Evolutionary conservation across 2,888 invertebrate genomes (phyloP), one percentile per base, ranked within the genome.

Genomic region (Aspidiotus rigidus): DNA sequence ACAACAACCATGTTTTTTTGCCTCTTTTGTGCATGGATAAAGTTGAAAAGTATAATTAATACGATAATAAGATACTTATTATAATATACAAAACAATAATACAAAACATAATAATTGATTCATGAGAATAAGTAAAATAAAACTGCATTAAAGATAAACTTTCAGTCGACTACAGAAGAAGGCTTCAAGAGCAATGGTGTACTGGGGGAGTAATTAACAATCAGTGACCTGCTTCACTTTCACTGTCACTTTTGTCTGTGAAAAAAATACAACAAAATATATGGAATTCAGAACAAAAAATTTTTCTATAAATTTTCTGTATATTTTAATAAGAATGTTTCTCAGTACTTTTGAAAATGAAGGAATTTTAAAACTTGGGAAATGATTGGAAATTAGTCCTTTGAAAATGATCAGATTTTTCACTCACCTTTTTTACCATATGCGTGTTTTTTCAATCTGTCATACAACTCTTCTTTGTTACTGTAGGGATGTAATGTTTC

Each of bases 401-500:
- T 28, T 28, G 2, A 28, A 28, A 28, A 5, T 28, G 1, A 28
- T 28, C 15, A 9, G 15, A 2, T 41, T 11, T 39, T 28, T 15
- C 15, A 11, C 15, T 81, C 81, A 93, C 93, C 93, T 90, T 94
- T 94, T 83, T 94, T 94, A 76, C 90, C 90, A 80, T 94, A 95
- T 78, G 94, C 94, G 81, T 94, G 94, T 80, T 93, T 86, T 81
- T 94, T 92, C 80, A 95, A 83, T 83, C 94, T 86, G 81, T 95
- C 94, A 78, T 95, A 95, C 75, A 95, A 84, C 80, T 95, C 94
- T 78, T 94, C 94, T 81, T 93, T 94, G 76, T 93, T 93, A 74
- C 93, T 93, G 78, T 94, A 94, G 93, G 44, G 93, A 93, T 54
- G 64, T 15, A 64, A 41, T 28, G 64, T 64, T 64, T 64, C 64